These are phyloP conservation scores for Piaya cayana DNA, from an alignment of 2,113 vertebrate genomes.

Conservation along the genomic window DNA sequence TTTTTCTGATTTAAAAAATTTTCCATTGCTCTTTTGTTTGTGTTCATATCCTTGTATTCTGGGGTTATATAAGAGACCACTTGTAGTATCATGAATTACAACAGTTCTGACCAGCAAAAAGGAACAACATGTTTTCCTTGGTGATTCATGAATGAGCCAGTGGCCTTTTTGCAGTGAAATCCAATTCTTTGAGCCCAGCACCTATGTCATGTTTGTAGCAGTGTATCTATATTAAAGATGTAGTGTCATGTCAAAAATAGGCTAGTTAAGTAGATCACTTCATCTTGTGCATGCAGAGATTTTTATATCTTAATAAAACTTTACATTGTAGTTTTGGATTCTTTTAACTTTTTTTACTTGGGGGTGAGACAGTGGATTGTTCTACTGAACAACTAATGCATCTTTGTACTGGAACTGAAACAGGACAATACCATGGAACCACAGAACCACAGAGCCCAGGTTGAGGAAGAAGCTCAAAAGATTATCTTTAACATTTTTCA, in stretches of 20 bases:
- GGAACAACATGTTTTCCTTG: background rate
- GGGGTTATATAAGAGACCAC: background rate
- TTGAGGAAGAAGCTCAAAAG: background rate
- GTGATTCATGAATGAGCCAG: background rate
- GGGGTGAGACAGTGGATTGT: background rate
- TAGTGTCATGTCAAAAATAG: background rate
- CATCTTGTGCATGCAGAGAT: background rate
- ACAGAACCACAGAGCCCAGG: background rate
- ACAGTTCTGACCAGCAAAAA: background rate
- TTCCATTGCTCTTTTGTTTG: accelerated
- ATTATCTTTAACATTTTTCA: background rate
- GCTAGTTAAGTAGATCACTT: background rate
- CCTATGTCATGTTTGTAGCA: background rate
- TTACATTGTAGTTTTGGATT: background rate
- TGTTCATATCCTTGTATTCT: background rate
- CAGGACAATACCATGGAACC: background rate
- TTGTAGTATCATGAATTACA: background rate
- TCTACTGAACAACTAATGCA: background rate
- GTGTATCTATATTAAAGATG: background rate
- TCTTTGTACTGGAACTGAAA: background rate
- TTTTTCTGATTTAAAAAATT: background rate
- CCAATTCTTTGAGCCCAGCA: background rate
- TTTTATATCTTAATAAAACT: background rate
- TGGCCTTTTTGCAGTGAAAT: background rate
- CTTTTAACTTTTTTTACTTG: background rate